Percentiles rank a stretch among this genome's conserved stretches.
phyloP scores from a whole-genome alignment of 2,888 invertebrate species.

The Drosophila flavopinicola region DNA sequence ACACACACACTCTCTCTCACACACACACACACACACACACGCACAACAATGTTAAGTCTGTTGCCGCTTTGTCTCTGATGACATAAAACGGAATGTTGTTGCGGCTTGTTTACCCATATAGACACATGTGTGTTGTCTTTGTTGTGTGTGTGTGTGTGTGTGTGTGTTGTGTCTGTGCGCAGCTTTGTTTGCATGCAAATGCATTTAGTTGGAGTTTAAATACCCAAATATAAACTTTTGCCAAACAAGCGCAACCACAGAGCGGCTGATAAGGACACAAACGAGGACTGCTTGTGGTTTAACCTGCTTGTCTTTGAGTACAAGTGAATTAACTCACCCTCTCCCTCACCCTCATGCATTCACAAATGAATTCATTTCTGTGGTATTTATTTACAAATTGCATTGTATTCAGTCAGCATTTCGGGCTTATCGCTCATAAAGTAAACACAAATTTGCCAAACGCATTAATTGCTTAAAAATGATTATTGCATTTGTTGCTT shows the following conservation, averaged over 20 bases:
- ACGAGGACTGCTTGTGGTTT: constrained; percentile 35
- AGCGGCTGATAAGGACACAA: constrained; percentile 14
- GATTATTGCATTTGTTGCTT: constrained; percentile 41
- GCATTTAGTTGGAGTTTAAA: constrained; percentile 83
- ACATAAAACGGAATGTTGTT: constrained; percentile 71
- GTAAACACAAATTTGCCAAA: constrained; percentile 71
- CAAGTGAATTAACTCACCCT: constrained; percentile 29
- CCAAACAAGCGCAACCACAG: constrained; percentile 72
- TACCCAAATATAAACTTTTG: constrained; percentile 79
- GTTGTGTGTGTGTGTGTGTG: constrained; percentile 14
- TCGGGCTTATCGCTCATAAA: constrained; percentile 59
- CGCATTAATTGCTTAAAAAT: constrained; percentile 73
- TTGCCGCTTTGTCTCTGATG: constrained; percentile 63
- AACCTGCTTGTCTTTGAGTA: constrained; percentile 54
- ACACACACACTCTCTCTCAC: background rate
- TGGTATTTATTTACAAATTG: constrained; percentile 64
- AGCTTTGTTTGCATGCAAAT: constrained; percentile 76
- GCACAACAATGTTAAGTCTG: constrained; percentile 53
- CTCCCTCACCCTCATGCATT: constrained; percentile 3
- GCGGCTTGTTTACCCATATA: constrained; percentile 55
- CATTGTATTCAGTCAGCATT: constrained; percentile 67
- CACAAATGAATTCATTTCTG: constrained; percentile 15
- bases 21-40: constrained; percentile 3
- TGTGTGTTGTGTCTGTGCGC: constrained; percentile 25
- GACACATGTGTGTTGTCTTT: constrained; percentile 13